phyloP scores from a whole-genome alignment of 2,888 invertebrate species.

The Dryocosmus kuriphilus region DNA sequence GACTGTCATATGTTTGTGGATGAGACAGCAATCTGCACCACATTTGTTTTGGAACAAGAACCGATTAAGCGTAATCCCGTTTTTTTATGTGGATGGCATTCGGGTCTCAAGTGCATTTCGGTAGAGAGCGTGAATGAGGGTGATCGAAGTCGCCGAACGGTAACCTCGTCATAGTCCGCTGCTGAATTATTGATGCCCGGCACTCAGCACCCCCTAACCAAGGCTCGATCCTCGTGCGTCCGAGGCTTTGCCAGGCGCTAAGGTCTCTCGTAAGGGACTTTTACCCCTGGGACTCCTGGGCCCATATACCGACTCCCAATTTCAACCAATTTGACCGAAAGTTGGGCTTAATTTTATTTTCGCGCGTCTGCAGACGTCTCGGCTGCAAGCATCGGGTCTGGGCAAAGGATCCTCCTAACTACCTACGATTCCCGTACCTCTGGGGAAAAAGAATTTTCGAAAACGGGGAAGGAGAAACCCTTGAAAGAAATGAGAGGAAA shows the following conservation, averaged over 20 bases:
- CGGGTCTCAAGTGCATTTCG: conserved; percentile 42
- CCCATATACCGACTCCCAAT: conserved; percentile 78
- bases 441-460: conserved; percentile 54
- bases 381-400: conserved; percentile 50
- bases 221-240: conserved; percentile 60
- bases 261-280: conserved; percentile 47
- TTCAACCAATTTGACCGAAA: conserved; percentile 82
- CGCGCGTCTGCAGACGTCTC: conserved; percentile 76
- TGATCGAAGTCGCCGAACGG: conserved; percentile 58
- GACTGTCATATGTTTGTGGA: not conserved
- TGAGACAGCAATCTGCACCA: not conserved
- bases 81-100: conserved; percentile 41
- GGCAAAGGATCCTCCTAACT: conserved; percentile 49
- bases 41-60: conserved; percentile 36
- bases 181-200: conserved; percentile 76
- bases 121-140: conserved; percentile 49
- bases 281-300: conserved; percentile 61
- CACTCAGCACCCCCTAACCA: conserved; percentile 68
- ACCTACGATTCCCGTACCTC: conserved; percentile 54
- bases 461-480: conserved; percentile 44
- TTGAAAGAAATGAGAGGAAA: not conserved
- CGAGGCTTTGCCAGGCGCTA: conserved; percentile 52
- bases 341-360: conserved; percentile 81
- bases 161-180: conserved; percentile 76
- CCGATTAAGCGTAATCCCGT: conserved; percentile 57